Conservation (phyloP, 2,797 vertebrate species). For the Diceros bicornis region DNA sequence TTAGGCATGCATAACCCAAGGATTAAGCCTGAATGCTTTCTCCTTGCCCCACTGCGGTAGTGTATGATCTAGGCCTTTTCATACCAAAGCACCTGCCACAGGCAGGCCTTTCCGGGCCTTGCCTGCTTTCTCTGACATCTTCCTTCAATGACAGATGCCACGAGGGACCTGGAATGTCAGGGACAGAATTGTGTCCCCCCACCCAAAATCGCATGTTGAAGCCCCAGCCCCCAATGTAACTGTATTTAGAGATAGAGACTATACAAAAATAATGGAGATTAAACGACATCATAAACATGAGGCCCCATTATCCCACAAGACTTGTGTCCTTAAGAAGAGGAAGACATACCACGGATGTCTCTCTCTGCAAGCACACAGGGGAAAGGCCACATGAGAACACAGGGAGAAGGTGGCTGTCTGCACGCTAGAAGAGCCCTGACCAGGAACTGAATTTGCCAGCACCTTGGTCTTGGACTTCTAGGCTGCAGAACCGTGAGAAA, state of each 20-base stretch:
- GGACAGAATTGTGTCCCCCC: neutral
- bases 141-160: neutral
- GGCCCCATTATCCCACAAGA: neutral
- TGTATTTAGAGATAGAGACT: neutral
- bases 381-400: neutral
- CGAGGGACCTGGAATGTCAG: neutral
- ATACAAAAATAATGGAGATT: neutral
- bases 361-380: neutral
- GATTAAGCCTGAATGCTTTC: neutral
- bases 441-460: neutral
- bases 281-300: neutral
- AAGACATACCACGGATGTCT: neutral
- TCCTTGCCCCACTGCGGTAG: rapidly evolving
- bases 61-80: neutral
- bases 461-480: neutral
- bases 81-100: neutral
- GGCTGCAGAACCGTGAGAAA: neutral
- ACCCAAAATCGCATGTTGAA: neutral
- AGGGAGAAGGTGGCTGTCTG: neutral
- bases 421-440: neutral
- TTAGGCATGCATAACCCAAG: neutral
- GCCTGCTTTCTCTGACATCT: neutral
- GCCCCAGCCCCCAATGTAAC: neutral
- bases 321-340: neutral
- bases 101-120: neutral